Evolutionary conservation across 2,113 vertebrate species (phyloP).

Genomic region (Hippocampus abdominalis): DNA sequence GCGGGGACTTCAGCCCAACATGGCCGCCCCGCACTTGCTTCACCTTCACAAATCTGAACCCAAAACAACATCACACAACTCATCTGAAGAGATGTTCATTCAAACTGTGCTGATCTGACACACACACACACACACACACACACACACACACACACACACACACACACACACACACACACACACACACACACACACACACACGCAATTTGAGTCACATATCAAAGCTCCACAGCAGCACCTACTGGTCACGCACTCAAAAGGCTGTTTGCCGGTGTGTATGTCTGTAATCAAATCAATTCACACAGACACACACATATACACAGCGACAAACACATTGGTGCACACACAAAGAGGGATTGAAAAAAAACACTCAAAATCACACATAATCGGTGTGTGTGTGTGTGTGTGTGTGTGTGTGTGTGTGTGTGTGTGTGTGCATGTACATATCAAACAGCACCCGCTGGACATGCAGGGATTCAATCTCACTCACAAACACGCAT

Average conservation of each 20-base stretch:
- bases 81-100: conserved; percentile 29
- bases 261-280: not conserved
- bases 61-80: conserved; percentile 21
- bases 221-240: conserved; percentile 8
- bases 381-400: not conserved
- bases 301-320: not conserved
- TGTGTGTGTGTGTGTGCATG: not conserved
- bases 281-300: not conserved
- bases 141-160: not conserved
- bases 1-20: not conserved
- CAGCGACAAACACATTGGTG: not conserved
- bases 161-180: not conserved
- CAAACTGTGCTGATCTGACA: not conserved
- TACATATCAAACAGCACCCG: conserved; percentile 58
- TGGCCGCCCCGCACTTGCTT: not conserved
- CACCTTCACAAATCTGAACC: conserved; percentile 22
- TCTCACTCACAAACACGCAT: conserved; percentile 7
- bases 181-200: not conserved
- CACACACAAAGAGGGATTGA: not conserved
- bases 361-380: not conserved
- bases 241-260: not conserved
- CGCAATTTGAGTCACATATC: not conserved
- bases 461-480: conserved; percentile 20
- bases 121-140: not conserved
- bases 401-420: too few species aligned